Evolutionary conservation across 1,140 invertebrate species (phyloP).

Genomic region (Brachionus calyciflorus): DNA sequence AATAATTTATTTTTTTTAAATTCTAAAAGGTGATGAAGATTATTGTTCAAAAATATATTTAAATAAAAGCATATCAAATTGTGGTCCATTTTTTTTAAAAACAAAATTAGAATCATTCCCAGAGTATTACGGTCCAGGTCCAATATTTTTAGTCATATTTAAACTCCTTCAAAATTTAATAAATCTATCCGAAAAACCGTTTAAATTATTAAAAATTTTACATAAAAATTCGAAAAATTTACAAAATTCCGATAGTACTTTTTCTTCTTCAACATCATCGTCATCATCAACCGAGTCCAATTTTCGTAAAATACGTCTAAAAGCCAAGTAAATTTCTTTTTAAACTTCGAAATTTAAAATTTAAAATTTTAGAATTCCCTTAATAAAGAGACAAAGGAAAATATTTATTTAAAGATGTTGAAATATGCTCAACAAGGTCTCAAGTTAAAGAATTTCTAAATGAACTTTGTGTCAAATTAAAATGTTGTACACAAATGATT

Average conservation of each 20-base stretch:
- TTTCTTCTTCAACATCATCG: no score
- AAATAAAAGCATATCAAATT: background rate
- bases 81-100: slow-evolving; percentile 23
- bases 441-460: slow-evolving; percentile 15
- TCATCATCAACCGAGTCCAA: no score
- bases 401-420: background rate
- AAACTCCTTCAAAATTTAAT: slow-evolving; percentile 22
- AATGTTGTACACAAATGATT: background rate
- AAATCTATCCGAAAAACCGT: slow-evolving; percentile 4
- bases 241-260: slow-evolving; percentile 11
- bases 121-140: background rate
- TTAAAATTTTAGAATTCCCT: background rate
- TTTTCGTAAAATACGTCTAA: background rate
- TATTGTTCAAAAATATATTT: background rate
- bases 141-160: slow-evolving; percentile 34
- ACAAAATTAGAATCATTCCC: background rate
- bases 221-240: slow-evolving; percentile 4
- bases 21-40: background rate
- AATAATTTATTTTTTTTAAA: background rate
- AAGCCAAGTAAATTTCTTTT: background rate
- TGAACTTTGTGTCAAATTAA: background rate
- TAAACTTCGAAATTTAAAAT: background rate
- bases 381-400: slow-evolving; percentile 19
- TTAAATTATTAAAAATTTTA: slow-evolving; percentile 11
- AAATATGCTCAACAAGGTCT: background rate